phyloP scores from a whole-genome alignment of 2,113 vertebrate genomes.

The Podiceps cristatus region DNA sequence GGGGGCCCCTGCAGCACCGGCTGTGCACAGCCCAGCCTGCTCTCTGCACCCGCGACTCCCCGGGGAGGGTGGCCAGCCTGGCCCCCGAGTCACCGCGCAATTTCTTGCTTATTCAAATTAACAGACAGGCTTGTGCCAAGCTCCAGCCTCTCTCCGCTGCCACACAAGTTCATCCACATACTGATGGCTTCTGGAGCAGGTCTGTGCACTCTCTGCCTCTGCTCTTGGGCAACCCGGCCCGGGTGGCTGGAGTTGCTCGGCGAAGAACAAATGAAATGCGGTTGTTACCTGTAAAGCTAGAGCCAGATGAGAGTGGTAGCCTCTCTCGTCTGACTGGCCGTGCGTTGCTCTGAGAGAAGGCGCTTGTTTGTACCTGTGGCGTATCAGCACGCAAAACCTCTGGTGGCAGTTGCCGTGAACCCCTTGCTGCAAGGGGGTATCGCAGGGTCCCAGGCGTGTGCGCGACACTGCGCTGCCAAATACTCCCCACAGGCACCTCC shows the following conservation, averaged over 20 bases:
- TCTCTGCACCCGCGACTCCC: not conserved
- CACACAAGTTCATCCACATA: not conserved
- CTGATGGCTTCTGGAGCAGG: not conserved
- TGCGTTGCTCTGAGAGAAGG: not conserved
- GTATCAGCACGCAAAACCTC: not conserved
- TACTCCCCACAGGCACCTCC: not conserved
- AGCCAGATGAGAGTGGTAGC: not conserved
- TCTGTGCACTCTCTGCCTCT: not conserved
- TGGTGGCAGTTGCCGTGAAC: not conserved
- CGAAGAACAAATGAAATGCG: not conserved
- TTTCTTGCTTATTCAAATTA: not conserved
- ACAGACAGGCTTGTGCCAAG: not conserved
- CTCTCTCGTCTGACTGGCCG: not conserved
- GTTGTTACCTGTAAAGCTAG: not conserved
- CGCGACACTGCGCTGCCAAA: not conserved
- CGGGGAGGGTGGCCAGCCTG: not conserved
- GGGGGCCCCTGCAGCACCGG: not conserved
- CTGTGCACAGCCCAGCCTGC: not conserved
- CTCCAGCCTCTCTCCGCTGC: not conserved
- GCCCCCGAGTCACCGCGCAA: not conserved
- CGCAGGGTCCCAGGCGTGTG: not conserved
- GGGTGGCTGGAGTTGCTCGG: not conserved
- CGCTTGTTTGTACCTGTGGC: not conserved
- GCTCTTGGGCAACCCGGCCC: not conserved
- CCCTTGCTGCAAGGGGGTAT: not conserved